These are phyloP conservation scores for Phania funesta DNA, from an alignment of 2,888 invertebrate species.

Conservation along the genomic window DNA sequence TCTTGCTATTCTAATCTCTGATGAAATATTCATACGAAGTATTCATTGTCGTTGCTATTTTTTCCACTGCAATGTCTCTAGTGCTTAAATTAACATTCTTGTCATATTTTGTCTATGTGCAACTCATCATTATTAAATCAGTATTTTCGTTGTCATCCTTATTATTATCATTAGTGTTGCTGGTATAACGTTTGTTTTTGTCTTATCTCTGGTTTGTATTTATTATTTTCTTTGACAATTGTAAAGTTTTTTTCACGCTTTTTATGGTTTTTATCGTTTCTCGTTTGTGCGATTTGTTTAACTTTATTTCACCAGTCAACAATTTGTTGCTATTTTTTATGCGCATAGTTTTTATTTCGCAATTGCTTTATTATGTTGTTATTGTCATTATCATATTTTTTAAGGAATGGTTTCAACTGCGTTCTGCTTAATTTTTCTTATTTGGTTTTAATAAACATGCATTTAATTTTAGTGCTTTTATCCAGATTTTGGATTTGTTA, in stretches of 20 bases:
- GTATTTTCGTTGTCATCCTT: slow-evolving; percentile 24
- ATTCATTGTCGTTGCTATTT: neutral
- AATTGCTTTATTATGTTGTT: too few species aligned
- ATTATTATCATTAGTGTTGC: slow-evolving; percentile 43
- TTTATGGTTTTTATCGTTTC: slow-evolving; percentile 28
- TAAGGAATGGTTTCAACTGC: neutral
- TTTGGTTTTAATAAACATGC: slow-evolving; percentile 7
- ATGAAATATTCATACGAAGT: too few species aligned
- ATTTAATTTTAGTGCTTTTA: too few species aligned
- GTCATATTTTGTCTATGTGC: slow-evolving; percentile 45
- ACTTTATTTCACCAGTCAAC: neutral
- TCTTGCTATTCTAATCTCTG: too few species aligned
- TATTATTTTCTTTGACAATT: neutral
- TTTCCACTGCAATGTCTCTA: neutral
- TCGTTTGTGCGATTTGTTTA: slow-evolving; percentile 4
- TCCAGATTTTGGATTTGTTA: too few species aligned
- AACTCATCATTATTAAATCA: slow-evolving; percentile 24
- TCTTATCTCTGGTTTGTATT: neutral
- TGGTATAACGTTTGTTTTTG: slow-evolving; percentile 14
- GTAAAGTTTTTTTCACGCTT: slow-evolving; percentile 23
- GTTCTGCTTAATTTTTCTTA: neutral
- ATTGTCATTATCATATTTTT: too few species aligned
- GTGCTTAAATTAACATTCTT: slow-evolving; percentile 38
- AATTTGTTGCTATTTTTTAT: too few species aligned
- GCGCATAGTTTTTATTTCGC: too few species aligned